Evolutionary conservation across 2,888 invertebrate genomes (phyloP).

Genomic region (Drosophila longiperda): DNA sequence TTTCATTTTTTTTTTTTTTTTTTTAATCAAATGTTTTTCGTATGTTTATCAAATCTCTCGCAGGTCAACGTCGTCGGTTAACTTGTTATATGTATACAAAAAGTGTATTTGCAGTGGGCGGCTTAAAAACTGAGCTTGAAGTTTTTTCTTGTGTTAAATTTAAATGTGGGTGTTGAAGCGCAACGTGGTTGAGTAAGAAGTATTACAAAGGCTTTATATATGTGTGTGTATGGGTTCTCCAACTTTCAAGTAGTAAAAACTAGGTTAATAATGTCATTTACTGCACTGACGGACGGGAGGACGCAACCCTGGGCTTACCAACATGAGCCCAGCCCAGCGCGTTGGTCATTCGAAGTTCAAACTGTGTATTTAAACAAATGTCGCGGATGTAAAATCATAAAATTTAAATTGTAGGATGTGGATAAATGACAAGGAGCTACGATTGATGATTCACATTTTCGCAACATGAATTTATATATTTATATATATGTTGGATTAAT

Average conservation of each 20-base stretch:
- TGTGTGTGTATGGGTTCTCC: constrained; percentile 8
- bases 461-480: not conserved
- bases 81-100: not conserved
- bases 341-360: constrained; percentile 54
- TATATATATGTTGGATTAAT: constrained; percentile 1
- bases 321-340: constrained; percentile 37
- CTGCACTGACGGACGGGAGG: constrained; percentile 60
- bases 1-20: not conserved
- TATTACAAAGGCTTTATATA: constrained; percentile 4
- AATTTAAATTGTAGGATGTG: constrained; percentile 53
- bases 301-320: constrained; percentile 35
- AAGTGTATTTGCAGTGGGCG: constrained; percentile 32
- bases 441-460: not conserved
- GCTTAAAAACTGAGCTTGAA: not conserved
- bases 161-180: constrained; percentile 71
- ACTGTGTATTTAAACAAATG: constrained; percentile 38
- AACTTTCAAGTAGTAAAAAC: constrained; percentile 61
- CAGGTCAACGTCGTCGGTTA: not conserved
- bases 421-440: constrained; percentile 51
- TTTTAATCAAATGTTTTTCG: not conserved
- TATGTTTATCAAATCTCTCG: not conserved
- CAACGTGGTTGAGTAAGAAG: constrained; percentile 38
- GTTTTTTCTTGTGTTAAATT: constrained; percentile 31
- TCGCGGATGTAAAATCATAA: constrained; percentile 45
- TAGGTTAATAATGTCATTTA: constrained; percentile 79